These are phyloP conservation scores for Mesoclemmys tuberculata DNA, from an alignment of 2,113 vertebrate genomes.

Conservation along the genomic window DNA sequence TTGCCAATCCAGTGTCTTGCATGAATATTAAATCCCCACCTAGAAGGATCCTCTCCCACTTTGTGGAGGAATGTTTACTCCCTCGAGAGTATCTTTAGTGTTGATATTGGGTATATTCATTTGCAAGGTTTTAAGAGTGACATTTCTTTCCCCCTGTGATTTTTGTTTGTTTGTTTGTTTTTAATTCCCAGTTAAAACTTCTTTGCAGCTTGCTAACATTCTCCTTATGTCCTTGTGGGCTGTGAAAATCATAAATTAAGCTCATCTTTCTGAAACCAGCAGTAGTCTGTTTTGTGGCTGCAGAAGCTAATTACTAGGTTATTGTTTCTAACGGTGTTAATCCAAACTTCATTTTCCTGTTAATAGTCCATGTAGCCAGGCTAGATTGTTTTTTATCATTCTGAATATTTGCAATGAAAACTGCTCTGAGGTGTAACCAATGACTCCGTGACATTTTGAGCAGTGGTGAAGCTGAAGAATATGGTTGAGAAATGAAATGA, in stretches of 20 bases:
- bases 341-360: constrained; percentile 54
- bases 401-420: neutral
- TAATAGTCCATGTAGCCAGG: constrained; percentile 35
- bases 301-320: constrained; percentile 56
- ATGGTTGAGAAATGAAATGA: neutral
- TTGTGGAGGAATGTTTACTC: neutral
- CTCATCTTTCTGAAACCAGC: constrained; percentile 44
- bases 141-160: constrained; percentile 16
- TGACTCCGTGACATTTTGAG: neutral
- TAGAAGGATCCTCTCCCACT: neutral
- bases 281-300: constrained; percentile 27
- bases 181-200: constrained; percentile 22
- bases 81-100: neutral
- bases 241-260: constrained; percentile 18
- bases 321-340: constrained; percentile 63
- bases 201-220: constrained; percentile 32
- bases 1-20: neutral
- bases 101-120: neutral
- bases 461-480: neutral
- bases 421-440: neutral
- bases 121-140: constrained; percentile 18
- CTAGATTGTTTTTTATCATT: neutral
- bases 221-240: constrained; percentile 26
- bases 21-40: neutral
- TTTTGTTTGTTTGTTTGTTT: constrained; percentile 28